Percentiles rank a stretch among this genome's conserved stretches.
Conservation (phyloP, 2,113 vertebrate species). For the Microtus montanus region DNA sequence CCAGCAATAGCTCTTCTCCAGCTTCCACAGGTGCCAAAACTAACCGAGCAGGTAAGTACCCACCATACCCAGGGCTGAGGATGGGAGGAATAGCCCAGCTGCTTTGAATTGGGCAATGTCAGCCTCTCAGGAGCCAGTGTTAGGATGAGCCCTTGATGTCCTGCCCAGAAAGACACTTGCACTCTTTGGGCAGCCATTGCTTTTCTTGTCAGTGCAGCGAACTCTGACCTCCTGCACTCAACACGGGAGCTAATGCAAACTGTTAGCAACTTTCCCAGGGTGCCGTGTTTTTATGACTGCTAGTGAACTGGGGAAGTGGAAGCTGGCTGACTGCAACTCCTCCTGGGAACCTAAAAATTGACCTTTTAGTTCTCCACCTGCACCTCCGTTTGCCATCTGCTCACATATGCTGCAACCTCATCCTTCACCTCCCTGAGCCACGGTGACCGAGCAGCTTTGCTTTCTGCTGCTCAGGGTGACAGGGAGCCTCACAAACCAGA, state of each 20-base stretch:
- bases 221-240: conserved; percentile 1
- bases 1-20: conserved; percentile 90
- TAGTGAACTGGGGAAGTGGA: not conserved
- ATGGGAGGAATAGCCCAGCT: too few species aligned
- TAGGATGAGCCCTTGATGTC: not conserved
- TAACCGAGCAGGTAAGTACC: conserved; percentile 88
- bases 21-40: conserved; percentile 89
- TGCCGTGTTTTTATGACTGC: not conserved
- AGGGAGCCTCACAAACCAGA: not conserved
- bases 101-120: not conserved
- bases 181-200: not conserved
- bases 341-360: not conserved
- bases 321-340: not conserved
- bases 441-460: not conserved
- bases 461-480: not conserved
- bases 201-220: not conserved
- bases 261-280: not conserved
- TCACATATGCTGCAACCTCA: not conserved
- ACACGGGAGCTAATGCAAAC: not conserved
- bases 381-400: not conserved
- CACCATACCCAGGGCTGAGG: not conserved
- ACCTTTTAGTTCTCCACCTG: not conserved
- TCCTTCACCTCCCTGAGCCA: not conserved
- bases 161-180: not conserved
- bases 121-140: not conserved